Percentiles rank a stretch among this genome's conserved stretches.
Conservation (phyloP, 64 coral and sea anemone genomes). For the Montipora cactus region DNA sequence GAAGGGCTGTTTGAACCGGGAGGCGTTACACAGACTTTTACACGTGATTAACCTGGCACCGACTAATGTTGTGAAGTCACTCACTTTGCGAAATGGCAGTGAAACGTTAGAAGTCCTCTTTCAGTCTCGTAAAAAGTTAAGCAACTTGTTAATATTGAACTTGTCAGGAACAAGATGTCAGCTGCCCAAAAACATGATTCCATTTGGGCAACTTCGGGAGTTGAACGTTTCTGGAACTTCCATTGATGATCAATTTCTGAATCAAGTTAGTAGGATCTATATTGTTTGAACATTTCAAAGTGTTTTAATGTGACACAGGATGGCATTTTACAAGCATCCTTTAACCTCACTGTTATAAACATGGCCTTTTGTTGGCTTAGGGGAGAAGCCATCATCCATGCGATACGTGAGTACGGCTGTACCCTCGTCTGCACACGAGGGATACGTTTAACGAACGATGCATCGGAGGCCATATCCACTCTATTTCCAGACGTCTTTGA, state of each 20-base stretch:
- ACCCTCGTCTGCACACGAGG: background rate
- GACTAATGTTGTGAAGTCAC: background rate
- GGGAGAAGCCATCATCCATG: background rate
- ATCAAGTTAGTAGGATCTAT: background rate
- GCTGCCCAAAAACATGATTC: background rate
- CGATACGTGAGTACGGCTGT: constrained; percentile 10
- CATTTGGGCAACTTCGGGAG: background rate
- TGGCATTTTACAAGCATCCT: background rate
- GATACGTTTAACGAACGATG: background rate
- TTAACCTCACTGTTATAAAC: background rate
- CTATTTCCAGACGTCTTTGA: constrained; percentile 5
- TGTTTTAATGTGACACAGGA: background rate
- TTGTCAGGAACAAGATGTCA: background rate
- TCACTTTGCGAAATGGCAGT: background rate
- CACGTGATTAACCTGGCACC: background rate
- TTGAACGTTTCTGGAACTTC: background rate
- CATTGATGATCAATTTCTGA: background rate
- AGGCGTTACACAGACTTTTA: background rate
- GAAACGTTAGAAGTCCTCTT: background rate
- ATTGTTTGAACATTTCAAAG: constrained; percentile 14
- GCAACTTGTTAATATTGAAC: background rate
- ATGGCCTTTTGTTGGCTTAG: background rate
- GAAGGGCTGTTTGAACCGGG: background rate
- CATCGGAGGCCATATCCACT: background rate
- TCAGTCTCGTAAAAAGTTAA: background rate